Evolutionary conservation across 37 sponge, comb jelly and placozoan species (phyloP).

Genomic region (Corticium candelabrum): DNA sequence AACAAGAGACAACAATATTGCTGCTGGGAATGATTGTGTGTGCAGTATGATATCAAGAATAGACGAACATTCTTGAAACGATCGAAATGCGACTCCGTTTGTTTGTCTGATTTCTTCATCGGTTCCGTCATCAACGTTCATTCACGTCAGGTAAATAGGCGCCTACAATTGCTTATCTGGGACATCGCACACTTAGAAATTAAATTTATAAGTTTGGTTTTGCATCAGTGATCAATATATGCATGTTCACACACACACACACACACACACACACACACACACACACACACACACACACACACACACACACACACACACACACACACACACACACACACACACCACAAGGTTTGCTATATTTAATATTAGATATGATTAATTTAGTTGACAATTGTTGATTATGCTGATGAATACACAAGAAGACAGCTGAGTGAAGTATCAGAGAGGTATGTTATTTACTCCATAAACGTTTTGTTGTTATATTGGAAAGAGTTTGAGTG

Average conservation of each 20-base stretch:
- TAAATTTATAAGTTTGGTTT: too few species aligned
- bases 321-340: constrained; percentile 5
- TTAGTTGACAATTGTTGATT: constrained; percentile 51
- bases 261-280: constrained; percentile 3
- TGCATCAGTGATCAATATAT: too few species aligned
- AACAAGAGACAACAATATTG: too few species aligned
- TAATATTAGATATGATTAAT: background rate
- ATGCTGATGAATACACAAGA: constrained; percentile 82
- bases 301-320: constrained; percentile 5
- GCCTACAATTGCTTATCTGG: too few species aligned
- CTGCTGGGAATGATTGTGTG: background rate
- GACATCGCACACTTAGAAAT: too few species aligned
- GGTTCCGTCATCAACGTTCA: constrained; percentile 11
- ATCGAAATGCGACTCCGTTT: constrained; percentile 38
- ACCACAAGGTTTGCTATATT: background rate
- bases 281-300: constrained; percentile 7
- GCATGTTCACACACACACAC: background rate
- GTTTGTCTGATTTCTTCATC: background rate
- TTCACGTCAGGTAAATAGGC: background rate
- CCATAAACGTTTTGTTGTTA: background rate
- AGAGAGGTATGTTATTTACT: constrained; percentile 42
- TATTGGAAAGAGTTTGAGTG: background rate
- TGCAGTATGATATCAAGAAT: constrained; percentile 58
- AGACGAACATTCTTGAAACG: constrained; percentile 76
- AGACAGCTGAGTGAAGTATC: constrained; percentile 45